A percentile compares a stretch with the other conserved stretches of the same genome.
Evolutionary conservation across 2,888 invertebrate genomes (phyloP).

Genomic region (Lypha dubia): DNA sequence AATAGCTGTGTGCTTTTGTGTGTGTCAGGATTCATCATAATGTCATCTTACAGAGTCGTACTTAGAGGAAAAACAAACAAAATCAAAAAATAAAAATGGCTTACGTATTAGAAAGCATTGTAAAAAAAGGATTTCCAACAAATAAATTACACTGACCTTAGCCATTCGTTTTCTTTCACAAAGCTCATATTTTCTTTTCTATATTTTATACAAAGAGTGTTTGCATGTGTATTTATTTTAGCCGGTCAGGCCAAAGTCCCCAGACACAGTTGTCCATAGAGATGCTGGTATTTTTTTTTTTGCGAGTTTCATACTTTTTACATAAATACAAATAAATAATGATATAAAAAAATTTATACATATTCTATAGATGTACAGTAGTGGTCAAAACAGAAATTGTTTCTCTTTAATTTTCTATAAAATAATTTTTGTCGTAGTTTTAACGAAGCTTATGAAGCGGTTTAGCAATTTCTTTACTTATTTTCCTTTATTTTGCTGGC

Average conservation of each 20-base stretch:
- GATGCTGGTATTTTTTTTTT: slow-evolving; percentile 45
- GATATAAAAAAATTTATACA: slow-evolving; percentile 12
- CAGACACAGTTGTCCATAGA: slow-evolving; percentile 25
- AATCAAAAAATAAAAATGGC: slow-evolving; percentile 27
- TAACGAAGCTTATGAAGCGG: too few relatives aligned
- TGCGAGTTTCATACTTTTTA: slow-evolving; percentile 31
- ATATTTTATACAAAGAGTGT: neutral
- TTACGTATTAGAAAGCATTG: neutral
- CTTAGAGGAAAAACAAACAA: slow-evolving; percentile 44
- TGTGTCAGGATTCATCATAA: slow-evolving; percentile 49
- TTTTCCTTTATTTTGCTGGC: neutral
- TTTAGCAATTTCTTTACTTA: too few relatives aligned
- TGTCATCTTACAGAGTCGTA: slow-evolving; percentile 52
- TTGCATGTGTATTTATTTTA: slow-evolving; percentile 13
- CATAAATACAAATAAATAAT: slow-evolving; percentile 7
- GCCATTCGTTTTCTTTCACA: slow-evolving; percentile 54
- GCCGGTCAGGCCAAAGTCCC: slow-evolving; percentile 33
- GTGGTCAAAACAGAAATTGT: neutral
- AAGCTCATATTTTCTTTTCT: slow-evolving; percentile 12
- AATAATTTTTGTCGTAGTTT: too few relatives aligned
- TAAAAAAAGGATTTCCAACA: slow-evolving; percentile 23
- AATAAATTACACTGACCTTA: slow-evolving; percentile 54
- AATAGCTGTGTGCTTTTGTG: neutral
- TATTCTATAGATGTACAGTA: slow-evolving; percentile 2
- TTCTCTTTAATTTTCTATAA: too few relatives aligned